Evolutionary conservation across 1,140 invertebrate genomes (phyloP).

Genomic region (Dendroctonus valens): DNA sequence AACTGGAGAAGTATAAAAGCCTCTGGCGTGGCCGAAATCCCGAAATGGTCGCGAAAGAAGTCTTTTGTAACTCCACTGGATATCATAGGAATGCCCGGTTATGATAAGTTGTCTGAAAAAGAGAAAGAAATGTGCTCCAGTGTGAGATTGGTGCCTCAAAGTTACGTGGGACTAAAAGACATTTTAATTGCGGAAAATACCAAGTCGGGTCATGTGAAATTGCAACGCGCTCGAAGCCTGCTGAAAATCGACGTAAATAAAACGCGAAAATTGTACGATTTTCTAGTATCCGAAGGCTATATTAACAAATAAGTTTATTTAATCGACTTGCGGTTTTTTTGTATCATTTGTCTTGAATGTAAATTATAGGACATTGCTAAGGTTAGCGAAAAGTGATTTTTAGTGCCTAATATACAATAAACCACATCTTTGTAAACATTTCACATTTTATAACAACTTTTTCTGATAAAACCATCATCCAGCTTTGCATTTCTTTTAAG

Average conservation of each 20-base stretch:
- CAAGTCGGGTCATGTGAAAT: conserved; percentile 65
- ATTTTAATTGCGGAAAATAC: conserved; percentile 73
- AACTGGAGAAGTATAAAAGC: conserved; percentile 46
- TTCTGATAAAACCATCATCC: neutral
- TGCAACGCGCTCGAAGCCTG: conserved; percentile 76
- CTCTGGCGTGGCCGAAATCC: neutral
- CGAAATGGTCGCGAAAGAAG: conserved; percentile 37
- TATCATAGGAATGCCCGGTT: conserved; percentile 75
- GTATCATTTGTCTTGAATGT: too few species aligned
- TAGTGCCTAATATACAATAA: too few species aligned
- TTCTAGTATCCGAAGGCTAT: conserved; percentile 69
- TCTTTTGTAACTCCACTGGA: conserved; percentile 65
- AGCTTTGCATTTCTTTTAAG: conserved; percentile 57
- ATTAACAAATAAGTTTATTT: conserved; percentile 49
- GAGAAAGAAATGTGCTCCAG: conserved; percentile 77
- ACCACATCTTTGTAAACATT: too few species aligned
- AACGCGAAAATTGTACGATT: conserved; percentile 86
- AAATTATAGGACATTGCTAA: too few species aligned
- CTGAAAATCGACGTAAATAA: conserved; percentile 95
- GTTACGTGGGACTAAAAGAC: conserved; percentile 75
- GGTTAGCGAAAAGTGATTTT: too few species aligned
- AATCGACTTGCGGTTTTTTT: too few species aligned
- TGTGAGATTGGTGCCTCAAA: conserved; percentile 70
- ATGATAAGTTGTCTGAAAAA: conserved; percentile 67
- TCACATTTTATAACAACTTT: too few species aligned